Evolutionary conservation across 2,113 vertebrate genomes (phyloP), one percentile per base, ranked within the genome.

Genomic region (Ellobius talpinus): DNA sequence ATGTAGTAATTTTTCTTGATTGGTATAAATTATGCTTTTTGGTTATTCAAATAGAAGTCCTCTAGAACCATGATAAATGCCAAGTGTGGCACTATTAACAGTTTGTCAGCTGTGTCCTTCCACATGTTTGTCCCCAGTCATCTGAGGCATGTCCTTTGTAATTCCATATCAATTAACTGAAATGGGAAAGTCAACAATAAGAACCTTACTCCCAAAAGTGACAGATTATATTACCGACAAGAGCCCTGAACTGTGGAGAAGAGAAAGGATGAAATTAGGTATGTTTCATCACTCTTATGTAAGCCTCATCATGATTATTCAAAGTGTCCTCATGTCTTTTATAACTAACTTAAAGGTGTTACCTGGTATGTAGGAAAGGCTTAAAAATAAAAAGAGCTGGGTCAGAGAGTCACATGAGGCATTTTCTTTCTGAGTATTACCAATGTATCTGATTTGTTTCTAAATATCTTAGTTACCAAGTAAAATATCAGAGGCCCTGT

Each of bases 361-460:
- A 61, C 45, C 92, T 93, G 79, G 76, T 90, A 92, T 93, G 50
- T 72, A 90, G n/a, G 21, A 93, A 89, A 97, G 61, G 68, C 73
- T 95, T 93, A 88, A 94, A 39, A 92, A 93, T 63, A 84, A 87
- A 42, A 97, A 89, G 31, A 47, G 47, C 47, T 79, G 87, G 70
- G 63, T 95, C 87, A 87, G 55, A 94, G 94, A 94, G 63, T 45
- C 87, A 89, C 26, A 63, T 29, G 58, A 96, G 50, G 19, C 31
- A 88, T 90, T 96, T 97, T 92, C 85, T 93, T 96, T 94, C 81
- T 92, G 17, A 95, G 24, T 93, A 94, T 91, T 95, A 91, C 86
- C 95, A 23, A 73, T 77, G 47, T 73, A 77, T 89, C 52, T 77
- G 29, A 36, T 93, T 95, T 93, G 26, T 93, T 94, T 97, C 84